These are phyloP conservation scores for Eupithecia subfuscata DNA, from an alignment of 2,888 invertebrate genomes.

Conservation along the genomic window DNA sequence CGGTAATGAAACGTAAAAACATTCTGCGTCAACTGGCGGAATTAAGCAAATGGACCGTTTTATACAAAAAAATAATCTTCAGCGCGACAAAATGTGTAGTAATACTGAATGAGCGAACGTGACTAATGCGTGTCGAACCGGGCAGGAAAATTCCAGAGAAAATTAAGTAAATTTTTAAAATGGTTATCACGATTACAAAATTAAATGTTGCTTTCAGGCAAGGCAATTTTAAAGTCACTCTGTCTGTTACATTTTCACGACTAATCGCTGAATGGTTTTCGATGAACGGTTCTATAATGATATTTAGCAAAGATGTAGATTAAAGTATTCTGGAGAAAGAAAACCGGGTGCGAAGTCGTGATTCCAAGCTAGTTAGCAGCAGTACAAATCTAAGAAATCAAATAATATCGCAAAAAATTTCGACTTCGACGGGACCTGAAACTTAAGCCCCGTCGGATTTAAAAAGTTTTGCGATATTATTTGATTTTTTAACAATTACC, in stretches of 20 bases:
- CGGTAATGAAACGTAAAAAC: constrained; percentile 49
- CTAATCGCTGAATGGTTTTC: not conserved
- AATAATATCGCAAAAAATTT: too few species aligned
- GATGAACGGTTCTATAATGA: not conserved
- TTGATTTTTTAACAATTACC: too few species aligned
- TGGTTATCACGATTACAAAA: not conserved
- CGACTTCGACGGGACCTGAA: too few species aligned
- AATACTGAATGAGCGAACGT: constrained; percentile 16
- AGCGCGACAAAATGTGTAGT: constrained; percentile 25
- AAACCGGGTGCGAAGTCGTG: not conserved
- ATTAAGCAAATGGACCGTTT: constrained; percentile 62
- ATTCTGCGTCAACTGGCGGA: constrained; percentile 53
- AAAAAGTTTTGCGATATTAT: too few species aligned
- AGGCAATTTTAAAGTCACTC: not conserved
- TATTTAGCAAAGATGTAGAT: too few species aligned
- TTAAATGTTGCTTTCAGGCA: not conserved
- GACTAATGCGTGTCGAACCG: not conserved
- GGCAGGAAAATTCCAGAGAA: not conserved
- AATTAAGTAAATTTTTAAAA: not conserved
- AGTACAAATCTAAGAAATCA: not conserved
- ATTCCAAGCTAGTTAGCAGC: too few species aligned
- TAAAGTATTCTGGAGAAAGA: not conserved
- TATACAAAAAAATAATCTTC: constrained; percentile 42
- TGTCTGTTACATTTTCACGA: not conserved
- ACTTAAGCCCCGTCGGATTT: too few species aligned